Evolutionary conservation across 2,797 vertebrate species (phyloP).

Genomic region (Philypnodon macrostomus): DNA sequence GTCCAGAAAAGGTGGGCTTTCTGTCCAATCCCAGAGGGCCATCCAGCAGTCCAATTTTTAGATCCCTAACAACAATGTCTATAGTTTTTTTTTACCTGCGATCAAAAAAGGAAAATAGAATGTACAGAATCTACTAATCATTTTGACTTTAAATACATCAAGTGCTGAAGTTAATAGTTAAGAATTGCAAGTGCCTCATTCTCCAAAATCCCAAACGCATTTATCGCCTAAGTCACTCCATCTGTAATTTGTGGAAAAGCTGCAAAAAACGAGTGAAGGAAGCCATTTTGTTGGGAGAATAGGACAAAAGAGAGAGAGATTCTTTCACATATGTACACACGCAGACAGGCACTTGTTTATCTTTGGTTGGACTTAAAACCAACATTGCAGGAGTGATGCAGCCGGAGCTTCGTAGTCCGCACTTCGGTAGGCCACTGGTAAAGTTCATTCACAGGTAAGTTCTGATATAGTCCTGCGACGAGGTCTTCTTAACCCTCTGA

Average conservation of each 20-base stretch:
- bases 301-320: slow-evolving; percentile 38
- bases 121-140: neutral
- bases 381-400: slow-evolving; percentile 92
- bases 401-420: slow-evolving; percentile 83
- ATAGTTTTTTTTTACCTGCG: too few relatives aligned
- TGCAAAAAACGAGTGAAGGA: neutral
- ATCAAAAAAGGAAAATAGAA: too few relatives aligned
- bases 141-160: neutral
- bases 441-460: slow-evolving; percentile 58
- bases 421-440: slow-evolving; percentile 87
- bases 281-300: slow-evolving; percentile 13
- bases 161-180: neutral
- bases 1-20: too few relatives aligned
- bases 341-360: slow-evolving; percentile 99
- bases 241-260: neutral
- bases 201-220: too few relatives aligned
- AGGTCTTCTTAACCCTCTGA: slow-evolving; percentile 84
- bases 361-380: slow-evolving; percentile 99
- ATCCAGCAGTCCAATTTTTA: too few relatives aligned
- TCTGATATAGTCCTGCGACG: slow-evolving; percentile 35
- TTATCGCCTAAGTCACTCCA: too few relatives aligned
- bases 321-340: slow-evolving; percentile 96
- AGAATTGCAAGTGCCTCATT: neutral
- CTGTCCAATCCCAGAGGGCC: too few relatives aligned
- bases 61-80: too few relatives aligned